Evolutionary conservation across 1,140 invertebrate genomes (phyloP).

Genomic region (Drosophila trapezifrons): DNA sequence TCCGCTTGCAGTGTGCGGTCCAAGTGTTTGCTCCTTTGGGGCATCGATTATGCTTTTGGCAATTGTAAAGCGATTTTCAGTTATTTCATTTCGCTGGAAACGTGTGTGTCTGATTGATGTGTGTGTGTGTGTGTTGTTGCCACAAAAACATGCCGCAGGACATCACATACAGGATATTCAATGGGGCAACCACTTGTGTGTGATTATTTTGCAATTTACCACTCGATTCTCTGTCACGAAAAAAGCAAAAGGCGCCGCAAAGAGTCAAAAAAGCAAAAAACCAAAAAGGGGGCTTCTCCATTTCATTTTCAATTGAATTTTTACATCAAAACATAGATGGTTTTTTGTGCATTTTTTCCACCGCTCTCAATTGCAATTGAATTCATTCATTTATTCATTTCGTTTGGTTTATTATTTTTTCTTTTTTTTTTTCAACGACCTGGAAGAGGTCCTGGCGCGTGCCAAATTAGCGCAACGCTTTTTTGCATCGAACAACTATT

Average conservation of each 20-base stretch:
- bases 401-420: constrained; percentile 48
- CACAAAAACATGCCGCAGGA: constrained; percentile 74
- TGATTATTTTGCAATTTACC: constrained; percentile 81
- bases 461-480: constrained; percentile 75
- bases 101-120: not conserved
- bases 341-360: constrained; percentile 20
- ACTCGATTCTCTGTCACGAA: constrained; percentile 50
- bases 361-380: constrained; percentile 75
- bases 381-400: constrained; percentile 77
- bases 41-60: constrained; percentile 76
- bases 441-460: constrained; percentile 65
- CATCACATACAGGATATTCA: constrained; percentile 29
- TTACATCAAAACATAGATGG: constrained; percentile 37
- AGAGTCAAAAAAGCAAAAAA: constrained; percentile 18
- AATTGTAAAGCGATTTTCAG: constrained; percentile 84
- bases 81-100: constrained; percentile 62
- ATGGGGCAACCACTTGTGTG: constrained; percentile 51
- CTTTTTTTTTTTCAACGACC: no score
- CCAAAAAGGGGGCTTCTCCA: constrained; percentile 8
- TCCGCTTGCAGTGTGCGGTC: constrained; percentile 43
- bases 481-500: constrained; percentile 69
- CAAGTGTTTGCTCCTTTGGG: constrained; percentile 82
- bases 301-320: constrained; percentile 71
- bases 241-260: constrained; percentile 13
- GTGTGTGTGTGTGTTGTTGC: constrained; percentile 36